Evolutionary conservation across 2,888 invertebrate genomes (phyloP), one percentile per base, ranked within the genome.

Genomic region (Fissipunctia ypsillon): DNA sequence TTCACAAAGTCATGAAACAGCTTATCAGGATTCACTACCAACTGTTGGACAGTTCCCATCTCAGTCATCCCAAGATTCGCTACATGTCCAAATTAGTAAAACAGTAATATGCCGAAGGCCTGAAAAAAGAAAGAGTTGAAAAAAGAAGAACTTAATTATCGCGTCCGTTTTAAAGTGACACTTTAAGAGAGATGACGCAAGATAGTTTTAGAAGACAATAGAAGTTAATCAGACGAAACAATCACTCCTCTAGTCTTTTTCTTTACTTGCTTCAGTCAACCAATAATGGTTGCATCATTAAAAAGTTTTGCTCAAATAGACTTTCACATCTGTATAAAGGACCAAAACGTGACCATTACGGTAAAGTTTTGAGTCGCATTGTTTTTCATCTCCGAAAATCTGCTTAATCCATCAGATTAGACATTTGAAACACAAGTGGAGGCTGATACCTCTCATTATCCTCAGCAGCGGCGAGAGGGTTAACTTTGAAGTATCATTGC

Each of bases 401-500:
- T 61, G 64, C 61, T 71, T 79, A 77, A 86, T 83, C 87, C 79
- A 63, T 87, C 87, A 85, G 83, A 76, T 86, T 81, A 86, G 74
- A 83, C 77, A 81, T 81, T 73, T 59, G 52, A 73, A 74, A 76
- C 76, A 86, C 90, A 90, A 91, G 89, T 90, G 88, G 89, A 86
- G 88, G 87, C 85, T 90, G 93, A 92, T 93, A 92, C 88, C 93
- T 90, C 93, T 94, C 93, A 93, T 94, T 93, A 93, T 91, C 90
- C 88, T 83, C 81, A 78, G 69, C 72, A 81, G 80, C 75, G 73
- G 76, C 72, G 91, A 91, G 92, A 94, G 95, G 95, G 95, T 95
- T 95, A 95, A 95, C 93, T 95, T 94, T 95, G 95, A 95, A 96
- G 96, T 95, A 95, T 95, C 95, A 95, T 95, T 94, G 92, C 95